Base-by-base conservation (phyloP, 23 tunicate species). In the Trididemnum clinides region DNA sequence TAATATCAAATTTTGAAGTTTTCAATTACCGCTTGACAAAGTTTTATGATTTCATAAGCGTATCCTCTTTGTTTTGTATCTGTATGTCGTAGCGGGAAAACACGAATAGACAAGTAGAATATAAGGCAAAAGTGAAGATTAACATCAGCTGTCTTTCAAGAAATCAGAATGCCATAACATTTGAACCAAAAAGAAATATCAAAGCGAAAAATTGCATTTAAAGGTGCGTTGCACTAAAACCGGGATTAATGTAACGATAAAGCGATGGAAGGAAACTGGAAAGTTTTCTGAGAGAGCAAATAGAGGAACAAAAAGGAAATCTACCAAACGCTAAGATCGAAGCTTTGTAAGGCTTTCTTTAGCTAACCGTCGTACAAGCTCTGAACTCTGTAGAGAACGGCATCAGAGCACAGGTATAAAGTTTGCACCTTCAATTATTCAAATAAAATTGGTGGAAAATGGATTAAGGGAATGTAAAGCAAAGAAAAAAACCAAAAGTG, bases 211-310 rank as follows among this genome's bases (percentile, higher is more conserved):
- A 59, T 59, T 59, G 66, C 66, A 59, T 59, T n/a, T 28, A 59
- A 28, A 59, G 66, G 25, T 59, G 66, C 27, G 66, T 59, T 59
- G 66, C 66, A 19, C 66, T 28, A 59, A 59, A 59, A 59, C 66
- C 22, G 66, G 66, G n/a, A 28, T 59, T 59, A 59, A 59, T 59
- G 66, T 59, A 19, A 59, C 66, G 20, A 59, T n/a, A 59, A 59
- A 59, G 66, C 66, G 66, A 59, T 59, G 20, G 66, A 59, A 59
- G 66, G 66, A 59, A 59, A 59, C 66, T n/a, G 66, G 66, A 59
- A 12, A 59, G 22, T 59, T 59, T 59, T 25, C 20, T 19, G 66
- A 59, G 22, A 59, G 66, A 59, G 27, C 23, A 19, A 28, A 28
- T 19, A 59, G 66, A 59, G 25, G 66, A 59, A 59, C 27, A 59